These are phyloP conservation scores for Xerus inauris DNA, from an alignment of 2,113 vertebrate species.

Conservation along the genomic window DNA sequence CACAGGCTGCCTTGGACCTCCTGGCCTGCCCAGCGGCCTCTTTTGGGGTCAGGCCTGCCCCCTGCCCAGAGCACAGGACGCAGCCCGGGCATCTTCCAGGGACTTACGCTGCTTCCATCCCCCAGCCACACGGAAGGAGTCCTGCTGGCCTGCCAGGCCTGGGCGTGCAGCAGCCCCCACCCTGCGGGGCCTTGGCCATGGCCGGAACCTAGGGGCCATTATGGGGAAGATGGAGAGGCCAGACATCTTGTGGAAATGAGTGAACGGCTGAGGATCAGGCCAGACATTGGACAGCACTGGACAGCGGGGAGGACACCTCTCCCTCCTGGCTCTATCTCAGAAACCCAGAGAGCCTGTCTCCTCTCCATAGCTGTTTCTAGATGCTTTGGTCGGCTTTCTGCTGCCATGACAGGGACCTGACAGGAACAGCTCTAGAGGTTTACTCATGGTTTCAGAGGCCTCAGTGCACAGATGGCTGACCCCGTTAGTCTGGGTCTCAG, in stretches of 20 bases:
- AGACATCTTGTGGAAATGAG: not conserved
- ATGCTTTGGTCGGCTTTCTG: too few relatives aligned
- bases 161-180: not conserved
- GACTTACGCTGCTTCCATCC: too few relatives aligned
- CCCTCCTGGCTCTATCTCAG: not conserved
- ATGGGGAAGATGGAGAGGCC: not conserved
- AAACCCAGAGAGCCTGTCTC: not conserved
- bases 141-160: not conserved
- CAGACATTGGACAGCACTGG: not conserved
- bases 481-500: too few relatives aligned
- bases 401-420: too few relatives aligned
- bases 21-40: not conserved
- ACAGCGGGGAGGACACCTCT: not conserved
- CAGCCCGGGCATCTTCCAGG: too few relatives aligned
- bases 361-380: not conserved
- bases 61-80: not conserved
- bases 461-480: too few relatives aligned
- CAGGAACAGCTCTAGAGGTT: too few relatives aligned
- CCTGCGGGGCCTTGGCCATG: not conserved
- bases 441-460: too few relatives aligned
- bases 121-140: too few relatives aligned
- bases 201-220: not conserved
- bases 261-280: not conserved
- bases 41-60: too few relatives aligned
- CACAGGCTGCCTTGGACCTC: too few relatives aligned